Evolutionary conservation across 2,888 invertebrate species (phyloP).

Genomic region (Archips xylosteana): DNA sequence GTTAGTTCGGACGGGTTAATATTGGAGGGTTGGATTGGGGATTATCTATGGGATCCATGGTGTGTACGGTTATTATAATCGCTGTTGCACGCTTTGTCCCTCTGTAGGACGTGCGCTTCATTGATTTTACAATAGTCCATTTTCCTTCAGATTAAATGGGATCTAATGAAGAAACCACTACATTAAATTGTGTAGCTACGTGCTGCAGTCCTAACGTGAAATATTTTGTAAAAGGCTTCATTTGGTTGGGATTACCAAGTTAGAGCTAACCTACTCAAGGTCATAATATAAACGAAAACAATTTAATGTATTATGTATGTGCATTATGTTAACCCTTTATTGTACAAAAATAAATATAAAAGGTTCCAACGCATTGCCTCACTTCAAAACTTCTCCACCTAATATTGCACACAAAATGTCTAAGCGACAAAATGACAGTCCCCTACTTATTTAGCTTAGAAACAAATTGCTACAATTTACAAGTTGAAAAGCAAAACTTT

Average conservation of each 20-base stretch:
- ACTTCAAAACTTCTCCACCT: neutral
- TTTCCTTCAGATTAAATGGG: neutral
- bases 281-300: too few species aligned
- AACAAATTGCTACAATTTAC: conserved; percentile 57
- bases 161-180: neutral
- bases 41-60: conserved; percentile 72
- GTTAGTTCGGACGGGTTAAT: conserved; percentile 83
- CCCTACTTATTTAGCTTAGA: conserved; percentile 27
- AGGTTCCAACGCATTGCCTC: neutral
- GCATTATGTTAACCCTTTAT: too few species aligned
- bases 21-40: conserved; percentile 74
- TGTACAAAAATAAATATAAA: too few species aligned
- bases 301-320: too few species aligned
- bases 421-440: conserved; percentile 1
- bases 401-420: conserved; percentile 2
- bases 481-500: conserved; percentile 53
- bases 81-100: conserved; percentile 22
- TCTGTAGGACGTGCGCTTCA: conserved; percentile 24
- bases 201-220: neutral
- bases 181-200: neutral
- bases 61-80: conserved; percentile 57
- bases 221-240: neutral
- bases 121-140: conserved; percentile 20
- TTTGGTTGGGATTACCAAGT: neutral
- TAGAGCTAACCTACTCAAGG: too few species aligned